Conservation (phyloP, 2,888 invertebrate species). For the Drosophila bunnanda region DNA sequence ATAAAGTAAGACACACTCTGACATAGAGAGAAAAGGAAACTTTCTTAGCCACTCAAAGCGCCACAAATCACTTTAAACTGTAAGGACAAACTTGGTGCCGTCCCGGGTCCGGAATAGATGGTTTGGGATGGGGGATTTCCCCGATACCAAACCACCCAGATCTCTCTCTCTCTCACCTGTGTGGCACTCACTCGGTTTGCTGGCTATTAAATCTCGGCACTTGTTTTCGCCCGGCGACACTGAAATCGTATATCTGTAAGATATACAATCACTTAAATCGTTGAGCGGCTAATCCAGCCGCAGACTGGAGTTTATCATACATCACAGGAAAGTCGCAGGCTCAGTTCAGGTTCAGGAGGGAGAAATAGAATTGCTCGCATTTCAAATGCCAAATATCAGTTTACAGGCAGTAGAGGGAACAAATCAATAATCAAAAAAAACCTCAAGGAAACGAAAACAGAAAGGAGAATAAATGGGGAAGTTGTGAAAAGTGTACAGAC, state of each 20-base stretch:
- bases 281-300: conserved; percentile 75
- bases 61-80: conserved; percentile 79
- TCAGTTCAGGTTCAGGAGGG: neutral
- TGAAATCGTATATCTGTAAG: conserved; percentile 72
- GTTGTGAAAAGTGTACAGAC: neutral
- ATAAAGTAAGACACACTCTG: conserved; percentile 39
- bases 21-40: conserved; percentile 47
- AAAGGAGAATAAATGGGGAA: conserved; percentile 3
- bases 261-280: conserved; percentile 81
- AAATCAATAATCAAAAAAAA: conserved; percentile 73
- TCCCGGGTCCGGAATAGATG: neutral
- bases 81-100: conserved; percentile 64
- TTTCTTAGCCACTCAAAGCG: conserved; percentile 69
- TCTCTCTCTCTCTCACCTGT: conserved; percentile 41
- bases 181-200: conserved; percentile 67
- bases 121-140: conserved; percentile 23
- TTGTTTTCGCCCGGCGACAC: conserved; percentile 42
- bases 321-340: conserved; percentile 56
- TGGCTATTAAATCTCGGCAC: conserved; percentile 77
- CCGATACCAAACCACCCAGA: conserved; percentile 20
- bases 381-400: conserved; percentile 78
- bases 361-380: conserved; percentile 49
- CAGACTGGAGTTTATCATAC: conserved; percentile 63
- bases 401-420: conserved; percentile 63
- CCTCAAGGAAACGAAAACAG: conserved; percentile 48